A percentile compares a stretch with the other conserved stretches of the same genome.
Evolutionary conservation across 2,888 invertebrate genomes (phyloP).

Genomic region (Rhingia rostrata): DNA sequence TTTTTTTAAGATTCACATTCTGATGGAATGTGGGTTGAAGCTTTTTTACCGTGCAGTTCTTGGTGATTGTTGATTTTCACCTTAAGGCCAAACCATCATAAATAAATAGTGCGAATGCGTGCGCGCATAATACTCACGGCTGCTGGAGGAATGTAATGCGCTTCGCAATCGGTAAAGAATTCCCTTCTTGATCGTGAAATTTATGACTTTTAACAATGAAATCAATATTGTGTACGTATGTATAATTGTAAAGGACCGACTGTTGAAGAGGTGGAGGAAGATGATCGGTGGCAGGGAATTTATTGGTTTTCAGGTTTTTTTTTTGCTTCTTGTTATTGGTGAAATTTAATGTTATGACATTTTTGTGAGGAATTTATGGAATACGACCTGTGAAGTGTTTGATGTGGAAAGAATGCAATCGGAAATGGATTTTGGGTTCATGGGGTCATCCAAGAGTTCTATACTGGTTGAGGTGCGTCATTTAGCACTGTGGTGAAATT

Average conservation of each 20-base stretch:
- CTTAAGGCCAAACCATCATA: constrained; percentile 51
- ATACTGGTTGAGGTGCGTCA: neutral
- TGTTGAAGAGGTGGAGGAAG: constrained; percentile 10
- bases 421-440: constrained; percentile 21
- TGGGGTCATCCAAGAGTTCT: neutral
- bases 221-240: neutral
- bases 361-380: constrained; percentile 47
- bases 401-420: constrained; percentile 35
- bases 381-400: constrained; percentile 29
- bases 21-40: constrained; percentile 33
- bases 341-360: constrained; percentile 39
- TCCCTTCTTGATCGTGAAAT: constrained; percentile 47
- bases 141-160: neutral
- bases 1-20: constrained; percentile 32
- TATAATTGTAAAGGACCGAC: constrained; percentile 42
- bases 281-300: constrained; percentile 44
- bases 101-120: constrained; percentile 32
- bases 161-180: constrained; percentile 54
- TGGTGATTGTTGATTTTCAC: constrained; percentile 60
- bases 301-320: constrained; percentile 18
- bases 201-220: constrained; percentile 51
- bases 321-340: no score
- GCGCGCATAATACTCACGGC: constrained; percentile 7
- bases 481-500: no score
- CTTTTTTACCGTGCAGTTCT: constrained; percentile 20